Conservation (phyloP, 2,888 invertebrate genomes). For the Spialia ferax region DNA sequence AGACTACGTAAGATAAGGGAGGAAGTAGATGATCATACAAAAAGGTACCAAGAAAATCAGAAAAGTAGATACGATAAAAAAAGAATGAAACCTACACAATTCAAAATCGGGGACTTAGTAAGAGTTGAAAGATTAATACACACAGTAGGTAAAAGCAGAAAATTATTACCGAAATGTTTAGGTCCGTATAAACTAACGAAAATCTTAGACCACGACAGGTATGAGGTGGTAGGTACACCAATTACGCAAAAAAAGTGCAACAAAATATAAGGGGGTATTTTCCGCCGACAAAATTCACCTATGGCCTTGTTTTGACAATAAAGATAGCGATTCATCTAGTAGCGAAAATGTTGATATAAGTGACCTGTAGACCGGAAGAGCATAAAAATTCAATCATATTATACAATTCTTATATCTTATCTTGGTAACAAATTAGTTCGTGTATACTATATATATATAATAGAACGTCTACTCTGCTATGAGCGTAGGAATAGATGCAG, state of each 20-base stretch:
- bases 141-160: neutral
- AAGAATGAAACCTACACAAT: neutral
- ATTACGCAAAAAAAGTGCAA: neutral
- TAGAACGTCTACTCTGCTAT: too few species aligned
- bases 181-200: neutral
- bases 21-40: neutral
- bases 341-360: neutral
- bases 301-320: constrained; percentile 1
- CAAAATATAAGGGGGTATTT: neutral
- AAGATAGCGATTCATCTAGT: neutral
- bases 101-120: neutral
- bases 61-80: neutral
- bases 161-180: neutral
- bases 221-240: neutral
- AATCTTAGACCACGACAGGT: neutral
- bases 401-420: too few species aligned
- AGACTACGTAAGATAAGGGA: neutral
- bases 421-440: too few species aligned
- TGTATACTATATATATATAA: too few species aligned
- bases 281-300: neutral
- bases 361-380: too few species aligned
- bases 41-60: neutral
- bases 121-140: neutral
- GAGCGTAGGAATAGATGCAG: too few species aligned
- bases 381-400: too few species aligned